A percentile compares a stretch with the other conserved stretches of the same genome.
Evolutionary conservation across 2,113 vertebrate species (phyloP).

Genomic region (Polypterus bichir): DNA sequence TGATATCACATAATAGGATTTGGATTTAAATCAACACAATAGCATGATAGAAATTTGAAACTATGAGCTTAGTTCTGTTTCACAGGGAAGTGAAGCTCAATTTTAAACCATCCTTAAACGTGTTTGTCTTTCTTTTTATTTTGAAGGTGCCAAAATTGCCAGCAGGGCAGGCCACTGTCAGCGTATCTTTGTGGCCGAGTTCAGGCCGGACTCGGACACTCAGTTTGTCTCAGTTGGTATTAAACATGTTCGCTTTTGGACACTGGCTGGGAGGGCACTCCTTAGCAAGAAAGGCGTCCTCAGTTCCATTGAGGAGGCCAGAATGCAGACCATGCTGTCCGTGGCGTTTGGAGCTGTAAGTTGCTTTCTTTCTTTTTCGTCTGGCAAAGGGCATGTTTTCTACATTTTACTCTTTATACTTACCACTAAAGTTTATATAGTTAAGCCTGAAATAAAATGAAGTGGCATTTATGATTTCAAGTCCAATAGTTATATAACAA

Average conservation of each 20-base stretch:
- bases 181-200: slow-evolving; percentile 95
- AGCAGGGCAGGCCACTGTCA: slow-evolving; percentile 78
- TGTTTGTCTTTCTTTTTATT: slow-evolving; percentile 15
- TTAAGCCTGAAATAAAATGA: too few relatives aligned
- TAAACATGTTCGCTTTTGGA: slow-evolving; percentile 96
- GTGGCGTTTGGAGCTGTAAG: slow-evolving; percentile 95
- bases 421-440: too few relatives aligned
- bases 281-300: slow-evolving; percentile 90
- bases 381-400: background rate
- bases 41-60: background rate
- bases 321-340: slow-evolving; percentile 95
- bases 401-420: too few relatives aligned
- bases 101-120: background rate
- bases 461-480: too few relatives aligned
- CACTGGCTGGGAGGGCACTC: slow-evolving; percentile 78
- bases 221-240: slow-evolving; percentile 96
- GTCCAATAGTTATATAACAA: too few relatives aligned
- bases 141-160: slow-evolving; percentile 85
- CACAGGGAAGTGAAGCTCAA: background rate
- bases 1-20: too few relatives aligned
- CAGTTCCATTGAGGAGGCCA: slow-evolving; percentile 76
- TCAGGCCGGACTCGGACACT: slow-evolving; percentile 91
- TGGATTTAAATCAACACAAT: background rate
- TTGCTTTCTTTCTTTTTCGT: slow-evolving; percentile 24
- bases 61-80: background rate